phyloP scores from a whole-genome alignment of 35 echinoderm and acorn worm genomes.

The Lytechinus pictus region DNA sequence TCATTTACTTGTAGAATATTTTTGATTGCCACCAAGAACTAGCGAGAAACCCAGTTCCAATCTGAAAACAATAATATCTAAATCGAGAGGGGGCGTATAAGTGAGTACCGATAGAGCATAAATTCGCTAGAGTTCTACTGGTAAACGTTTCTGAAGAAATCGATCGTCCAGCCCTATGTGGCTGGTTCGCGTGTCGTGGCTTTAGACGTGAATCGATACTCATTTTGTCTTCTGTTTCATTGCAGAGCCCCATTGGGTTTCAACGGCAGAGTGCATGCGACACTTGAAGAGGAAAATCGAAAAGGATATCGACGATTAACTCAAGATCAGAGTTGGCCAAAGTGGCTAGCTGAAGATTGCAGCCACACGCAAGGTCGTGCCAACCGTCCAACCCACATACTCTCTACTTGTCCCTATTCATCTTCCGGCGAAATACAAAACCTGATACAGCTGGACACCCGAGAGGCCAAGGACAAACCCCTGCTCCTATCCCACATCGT shows the following conservation, averaged over 20 bases:
- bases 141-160: conserved; percentile 16
- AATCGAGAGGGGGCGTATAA: not conserved
- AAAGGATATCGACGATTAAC: conserved; percentile 37
- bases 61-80: not conserved
- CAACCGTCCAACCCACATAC: not conserved
- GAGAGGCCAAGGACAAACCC: not conserved
- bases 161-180: not conserved
- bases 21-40: not conserved
- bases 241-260: conserved; percentile 37
- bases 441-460: not conserved
- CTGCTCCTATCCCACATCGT: not conserved
- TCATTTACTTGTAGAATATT: not conserved
- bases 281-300: conserved; percentile 28
- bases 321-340: conserved; percentile 29
- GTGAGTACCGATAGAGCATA: not conserved
- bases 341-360: not conserved
- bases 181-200: conserved; percentile 15
- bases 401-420: not conserved
- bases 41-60: not conserved
- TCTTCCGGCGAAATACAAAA: not conserved
- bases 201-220: not conserved
- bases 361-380: not conserved
- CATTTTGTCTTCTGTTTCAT: conserved; percentile 47
- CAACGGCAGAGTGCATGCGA: conserved; percentile 40
- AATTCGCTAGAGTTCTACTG: not conserved